Evolutionary conservation across 1,140 invertebrate species (phyloP).

Genomic region (Euwallacea fornicatus): DNA sequence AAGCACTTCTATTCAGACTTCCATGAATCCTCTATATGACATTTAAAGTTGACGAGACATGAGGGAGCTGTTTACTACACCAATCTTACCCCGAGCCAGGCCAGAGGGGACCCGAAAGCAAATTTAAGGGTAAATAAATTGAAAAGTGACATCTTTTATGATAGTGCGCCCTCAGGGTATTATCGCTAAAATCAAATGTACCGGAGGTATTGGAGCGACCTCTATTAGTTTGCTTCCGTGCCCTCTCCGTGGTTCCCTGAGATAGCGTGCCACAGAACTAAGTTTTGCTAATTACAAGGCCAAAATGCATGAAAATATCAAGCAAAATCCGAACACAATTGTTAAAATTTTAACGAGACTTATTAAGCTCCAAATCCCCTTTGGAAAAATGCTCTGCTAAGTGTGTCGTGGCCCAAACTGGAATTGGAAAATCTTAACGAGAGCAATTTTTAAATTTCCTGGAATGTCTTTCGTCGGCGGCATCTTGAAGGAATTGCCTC

Average conservation of each 20-base stretch:
- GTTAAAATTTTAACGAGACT: slow-evolving; percentile 47
- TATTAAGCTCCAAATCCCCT: too few species aligned
- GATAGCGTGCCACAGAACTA: too few species aligned
- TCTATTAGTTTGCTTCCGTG: too few species aligned
- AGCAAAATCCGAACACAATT: slow-evolving; percentile 41
- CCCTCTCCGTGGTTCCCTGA: too few species aligned
- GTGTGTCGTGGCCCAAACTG: slow-evolving; percentile 1
- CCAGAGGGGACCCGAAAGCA: slow-evolving; percentile 40
- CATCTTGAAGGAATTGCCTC: slow-evolving; percentile 29
- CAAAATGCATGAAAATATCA: not conserved
- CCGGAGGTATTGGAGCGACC: slow-evolving; percentile 12
- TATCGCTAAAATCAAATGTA: slow-evolving; percentile 27
- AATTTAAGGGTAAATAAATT: slow-evolving; percentile 51
- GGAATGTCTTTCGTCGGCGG: slow-evolving; percentile 17
- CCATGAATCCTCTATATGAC: slow-evolving; percentile 47
- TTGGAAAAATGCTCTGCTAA: too few species aligned
- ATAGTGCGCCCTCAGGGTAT: slow-evolving; percentile 23
- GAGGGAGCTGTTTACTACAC: slow-evolving; percentile 50
- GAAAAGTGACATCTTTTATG: slow-evolving; percentile 49
- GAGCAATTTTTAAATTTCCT: slow-evolving; percentile 34
- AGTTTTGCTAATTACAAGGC: not conserved
- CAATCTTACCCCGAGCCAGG: slow-evolving; percentile 48
- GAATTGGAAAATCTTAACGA: slow-evolving; percentile 27
- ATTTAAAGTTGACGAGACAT: slow-evolving; percentile 51
- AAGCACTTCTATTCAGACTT: too few species aligned